Base-by-base conservation (phyloP, 2,113 vertebrate genomes). In the Isurus oxyrinchus region DNA sequence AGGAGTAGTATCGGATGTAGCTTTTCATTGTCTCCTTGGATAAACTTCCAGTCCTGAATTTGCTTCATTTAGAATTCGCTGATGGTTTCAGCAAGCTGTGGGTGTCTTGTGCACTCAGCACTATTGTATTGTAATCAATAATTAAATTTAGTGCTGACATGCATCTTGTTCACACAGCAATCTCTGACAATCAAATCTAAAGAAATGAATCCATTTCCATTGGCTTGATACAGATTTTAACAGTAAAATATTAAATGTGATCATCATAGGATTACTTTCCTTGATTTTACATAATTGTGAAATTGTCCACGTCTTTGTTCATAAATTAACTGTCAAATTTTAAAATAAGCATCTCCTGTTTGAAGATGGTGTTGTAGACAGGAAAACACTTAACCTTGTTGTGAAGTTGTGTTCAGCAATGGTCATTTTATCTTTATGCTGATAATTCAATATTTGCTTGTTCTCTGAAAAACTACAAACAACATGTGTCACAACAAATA, bases 51-150 rank as follows among this genome's bases (percentile, higher is more conserved):
- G 96, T 94, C 96, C 88, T 55, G 35, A 88, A 84, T 91, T 97
- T 97, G 97, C 97, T 98, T 98, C 98, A 98, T 98, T 98, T 97
- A 98, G 98, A 98, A 98, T 98, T 96, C 98, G 98, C 98, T 99
- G 98, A 98, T 98, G 98, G 98, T 98, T 98, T 98, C 98, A 98
- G 98, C 98, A 98, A 98, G 97, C 97, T 98, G 98, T 98, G 96
- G 97, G 97, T 95, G 97, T 98, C 98, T 98, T 97, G 97, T 98
- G 98, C 97, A 98, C 98, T 99, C 98, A 99, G 99, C 98, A 99
- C 97, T 99, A 99, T 99, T 98, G 98, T 98, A 98, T 98, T 98
- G 98, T 98, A 98, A 99, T 99, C 98, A 98, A 99, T 99, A 98
- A 98, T 98, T 98, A 98, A 98, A 98, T 98, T 98, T 98, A 98